Percentiles rank a stretch among this genome's conserved stretches.
phyloP scores from a whole-genome alignment of 1,140 invertebrate genomes.

The Orius insidiosus region DNA sequence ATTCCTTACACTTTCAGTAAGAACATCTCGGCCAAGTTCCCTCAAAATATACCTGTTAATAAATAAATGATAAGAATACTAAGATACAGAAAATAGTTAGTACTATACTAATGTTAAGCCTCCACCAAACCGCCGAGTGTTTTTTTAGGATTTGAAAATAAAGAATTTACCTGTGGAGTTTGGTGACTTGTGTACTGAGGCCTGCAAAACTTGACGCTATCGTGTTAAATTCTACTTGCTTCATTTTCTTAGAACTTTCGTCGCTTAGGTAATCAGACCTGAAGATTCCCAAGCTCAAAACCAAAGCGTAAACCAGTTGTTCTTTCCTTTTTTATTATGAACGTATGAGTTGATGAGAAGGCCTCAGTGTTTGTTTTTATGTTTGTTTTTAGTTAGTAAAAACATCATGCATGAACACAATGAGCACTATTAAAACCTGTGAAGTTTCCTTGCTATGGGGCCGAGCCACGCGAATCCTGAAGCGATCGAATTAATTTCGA shows the following conservation, averaged over 20 bases:
- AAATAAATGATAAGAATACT: not conserved
- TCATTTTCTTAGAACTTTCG: slow-evolving; percentile 18
- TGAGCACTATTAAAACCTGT: slow-evolving; percentile 29
- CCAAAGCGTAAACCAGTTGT: not conserved
- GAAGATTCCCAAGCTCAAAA: slow-evolving; percentile 16
- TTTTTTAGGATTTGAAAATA: too few relatives aligned
- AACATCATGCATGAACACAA: slow-evolving; percentile 1
- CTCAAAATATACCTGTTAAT: slow-evolving; percentile 30
- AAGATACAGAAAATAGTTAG: slow-evolving; percentile 16
- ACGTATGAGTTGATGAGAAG: too few relatives aligned
- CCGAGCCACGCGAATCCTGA: slow-evolving; percentile 41
- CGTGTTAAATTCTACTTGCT: slow-evolving; percentile 51
- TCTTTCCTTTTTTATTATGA: not conserved
- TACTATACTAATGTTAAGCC: too few relatives aligned
- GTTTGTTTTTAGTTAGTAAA: not conserved
- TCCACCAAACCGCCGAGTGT: too few relatives aligned
- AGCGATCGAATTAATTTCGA: slow-evolving; percentile 51
- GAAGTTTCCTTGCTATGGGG: slow-evolving; percentile 27
- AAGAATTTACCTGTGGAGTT: slow-evolving; percentile 33
- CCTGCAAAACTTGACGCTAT: slow-evolving; percentile 47
- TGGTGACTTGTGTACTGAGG: slow-evolving; percentile 27
- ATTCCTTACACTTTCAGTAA: slow-evolving; percentile 4
- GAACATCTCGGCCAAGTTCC: not conserved
- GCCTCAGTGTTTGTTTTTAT: too few relatives aligned
- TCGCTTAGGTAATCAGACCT: slow-evolving; percentile 20